These are phyloP conservation scores for Paradisaea rubra DNA, from an alignment of 2,113 vertebrate genomes.

Conservation along the genomic window DNA sequence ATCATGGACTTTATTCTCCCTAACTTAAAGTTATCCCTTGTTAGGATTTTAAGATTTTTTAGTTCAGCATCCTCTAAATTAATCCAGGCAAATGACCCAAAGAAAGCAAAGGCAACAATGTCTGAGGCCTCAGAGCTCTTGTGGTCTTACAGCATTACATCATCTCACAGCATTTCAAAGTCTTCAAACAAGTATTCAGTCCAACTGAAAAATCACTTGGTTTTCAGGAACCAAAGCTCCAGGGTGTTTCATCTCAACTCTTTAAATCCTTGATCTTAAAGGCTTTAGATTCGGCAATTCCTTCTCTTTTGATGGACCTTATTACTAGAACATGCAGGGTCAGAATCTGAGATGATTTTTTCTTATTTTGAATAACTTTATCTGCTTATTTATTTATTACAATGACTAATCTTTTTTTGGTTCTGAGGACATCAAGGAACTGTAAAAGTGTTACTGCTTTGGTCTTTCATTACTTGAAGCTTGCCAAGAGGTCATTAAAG, in stretches of 20 bases:
- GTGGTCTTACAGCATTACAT: background rate
- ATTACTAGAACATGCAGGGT: background rate
- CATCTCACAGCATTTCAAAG: background rate
- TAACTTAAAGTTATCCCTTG: background rate
- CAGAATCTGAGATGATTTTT: background rate
- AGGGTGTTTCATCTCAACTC: background rate
- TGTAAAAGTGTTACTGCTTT: background rate
- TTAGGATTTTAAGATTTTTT: background rate
- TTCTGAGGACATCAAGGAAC: background rate
- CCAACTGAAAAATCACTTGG: background rate
- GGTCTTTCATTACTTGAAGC: background rate
- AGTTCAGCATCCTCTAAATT: background rate
- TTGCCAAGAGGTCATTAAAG: background rate
- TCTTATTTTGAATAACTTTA: background rate
- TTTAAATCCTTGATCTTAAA: constrained; percentile 14
- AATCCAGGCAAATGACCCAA: background rate
- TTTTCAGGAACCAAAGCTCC: background rate
- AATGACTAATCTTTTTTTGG: background rate
- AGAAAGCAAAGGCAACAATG: background rate
- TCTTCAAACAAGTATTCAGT: background rate
- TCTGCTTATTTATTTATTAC: constrained; percentile 31
- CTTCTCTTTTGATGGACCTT: background rate
- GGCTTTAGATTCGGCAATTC: background rate
- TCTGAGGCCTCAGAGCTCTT: background rate
- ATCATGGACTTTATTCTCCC: background rate